These are phyloP conservation scores for Cossypha polioptera DNA, from an alignment of 2,797 vertebrate species.

Conservation along the genomic window DNA sequence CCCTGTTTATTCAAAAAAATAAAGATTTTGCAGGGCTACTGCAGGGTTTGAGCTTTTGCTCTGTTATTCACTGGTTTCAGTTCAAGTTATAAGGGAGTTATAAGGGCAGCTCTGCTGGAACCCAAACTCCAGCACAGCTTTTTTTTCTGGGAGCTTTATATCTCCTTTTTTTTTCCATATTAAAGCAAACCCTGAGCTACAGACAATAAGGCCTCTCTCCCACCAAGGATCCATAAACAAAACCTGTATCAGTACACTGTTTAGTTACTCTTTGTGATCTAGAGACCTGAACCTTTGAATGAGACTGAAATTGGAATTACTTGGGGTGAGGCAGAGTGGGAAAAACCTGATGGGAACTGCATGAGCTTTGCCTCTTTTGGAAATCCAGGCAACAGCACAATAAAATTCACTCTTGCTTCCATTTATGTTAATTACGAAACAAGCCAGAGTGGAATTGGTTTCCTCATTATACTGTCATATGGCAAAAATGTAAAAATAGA, in stretches of 20 bases:
- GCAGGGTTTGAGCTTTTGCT: not conserved
- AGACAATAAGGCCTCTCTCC: not conserved
- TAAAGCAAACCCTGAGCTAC: not conserved
- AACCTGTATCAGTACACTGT: fast-evolving
- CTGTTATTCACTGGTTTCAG: not conserved
- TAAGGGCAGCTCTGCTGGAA: not conserved
- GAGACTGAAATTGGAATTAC: not conserved
- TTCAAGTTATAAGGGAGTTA: not conserved
- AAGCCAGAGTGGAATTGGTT: not conserved
- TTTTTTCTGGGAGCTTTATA: not conserved
- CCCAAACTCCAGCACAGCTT: not conserved
- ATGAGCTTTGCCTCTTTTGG: not conserved
- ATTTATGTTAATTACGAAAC: not conserved
- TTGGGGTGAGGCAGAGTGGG: not conserved
- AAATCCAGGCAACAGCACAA: not conserved
- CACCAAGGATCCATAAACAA: not conserved
- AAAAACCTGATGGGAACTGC: not conserved
- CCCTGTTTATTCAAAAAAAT: not conserved
- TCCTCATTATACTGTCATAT: not conserved
- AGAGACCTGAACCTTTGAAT: not conserved
- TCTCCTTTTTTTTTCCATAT: not conserved
- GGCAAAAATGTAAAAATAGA: not conserved
- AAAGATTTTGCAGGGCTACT: not conserved
- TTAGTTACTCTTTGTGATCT: not conserved
- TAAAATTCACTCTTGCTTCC: not conserved